A percentile compares a stretch with the other conserved stretches of the same genome.
Evolutionary conservation across 2,797 vertebrate genomes (phyloP).

Genomic region (Sebastes alutus): DNA sequence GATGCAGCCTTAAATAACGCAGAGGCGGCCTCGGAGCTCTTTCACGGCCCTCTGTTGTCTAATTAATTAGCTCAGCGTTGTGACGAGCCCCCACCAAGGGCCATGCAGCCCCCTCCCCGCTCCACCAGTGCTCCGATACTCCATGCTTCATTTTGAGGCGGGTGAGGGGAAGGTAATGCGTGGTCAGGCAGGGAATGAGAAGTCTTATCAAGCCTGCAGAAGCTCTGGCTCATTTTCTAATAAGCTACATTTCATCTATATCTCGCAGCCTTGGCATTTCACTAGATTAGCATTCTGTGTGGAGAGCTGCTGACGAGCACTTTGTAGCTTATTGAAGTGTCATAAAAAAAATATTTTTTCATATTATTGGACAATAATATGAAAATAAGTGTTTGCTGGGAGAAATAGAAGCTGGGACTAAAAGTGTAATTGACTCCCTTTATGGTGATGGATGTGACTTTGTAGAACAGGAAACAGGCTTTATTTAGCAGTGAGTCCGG

Average conservation of each 20-base stretch:
- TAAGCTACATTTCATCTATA: constrained; percentile 3
- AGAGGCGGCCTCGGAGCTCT: constrained; percentile 25
- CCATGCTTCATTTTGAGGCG: background rate
- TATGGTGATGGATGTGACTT: background rate
- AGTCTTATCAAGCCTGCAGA: constrained; percentile 27
- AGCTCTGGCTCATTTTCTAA: background rate
- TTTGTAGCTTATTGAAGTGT: background rate
- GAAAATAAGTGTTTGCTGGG: background rate
- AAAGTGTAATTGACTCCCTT: background rate
- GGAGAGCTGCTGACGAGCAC: background rate
- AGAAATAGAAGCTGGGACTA: background rate
- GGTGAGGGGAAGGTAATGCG: background rate
- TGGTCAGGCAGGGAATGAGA: constrained; percentile 2
- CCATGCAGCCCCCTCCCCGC: background rate
- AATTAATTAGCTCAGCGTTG: constrained; percentile 48
- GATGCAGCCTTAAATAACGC: constrained; percentile 46
- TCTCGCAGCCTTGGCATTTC: constrained; percentile 1
- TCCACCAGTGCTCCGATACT: background rate
- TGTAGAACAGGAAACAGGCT: background rate
- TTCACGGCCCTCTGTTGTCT: constrained; percentile 31
- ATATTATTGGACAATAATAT: background rate
- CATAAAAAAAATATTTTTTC: background rate
- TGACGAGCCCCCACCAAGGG: constrained; percentile 36
- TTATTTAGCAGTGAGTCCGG: background rate
- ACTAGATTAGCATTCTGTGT: constrained; percentile 1